Evolutionary conservation across 2,888 invertebrate genomes (phyloP), one percentile per base, ranked within the genome.

Genomic region (Rhopalosiphum nymphaeae): DNA sequence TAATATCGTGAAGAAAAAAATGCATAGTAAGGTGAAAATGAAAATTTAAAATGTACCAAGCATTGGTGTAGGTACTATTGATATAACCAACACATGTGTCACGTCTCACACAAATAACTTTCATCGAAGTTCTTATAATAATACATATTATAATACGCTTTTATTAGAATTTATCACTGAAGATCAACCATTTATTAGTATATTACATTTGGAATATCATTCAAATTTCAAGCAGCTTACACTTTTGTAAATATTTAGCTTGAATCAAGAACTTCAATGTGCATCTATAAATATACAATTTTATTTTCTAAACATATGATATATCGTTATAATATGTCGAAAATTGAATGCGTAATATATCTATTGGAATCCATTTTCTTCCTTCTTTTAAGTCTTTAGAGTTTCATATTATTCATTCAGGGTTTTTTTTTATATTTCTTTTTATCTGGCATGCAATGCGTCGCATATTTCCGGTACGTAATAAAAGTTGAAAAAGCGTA

Each of bases 341-440:
- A 89, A 89, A 93, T 93, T 85, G 93, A 89, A 89, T 57, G 29
- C 56, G 93, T 93, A 93, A 93, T 85, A 84, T 85, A 93, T 93
- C 93, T 89, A 85, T 85, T 36, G 89, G 89, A 84, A 93, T 93
- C 93, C 53, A 84, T 89, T 93, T 46, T 56, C 36, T 61, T 57
- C 85, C 78, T 89, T 57, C 44, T 93, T 90, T 89, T 89, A 84
- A 93, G 93, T 89, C 49, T 89, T 89, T 84, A 46, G 29, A 78
- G 89, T 88, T 56, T 56, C 53, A 46, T 86, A 92, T 92, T 87
- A 92, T 92, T 92, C 91, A 92, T 92, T 92, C 86, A 36, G 57
- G 13, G 46, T 42, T 49, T 88, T 67, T 67, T 67, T 16, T 36
- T 61, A 87, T 85, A 36, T 44, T 84, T 86, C 29, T 87, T 89